Conservation (phyloP, 2,797 vertebrate species). For the Enteromius argenteus region DNA sequence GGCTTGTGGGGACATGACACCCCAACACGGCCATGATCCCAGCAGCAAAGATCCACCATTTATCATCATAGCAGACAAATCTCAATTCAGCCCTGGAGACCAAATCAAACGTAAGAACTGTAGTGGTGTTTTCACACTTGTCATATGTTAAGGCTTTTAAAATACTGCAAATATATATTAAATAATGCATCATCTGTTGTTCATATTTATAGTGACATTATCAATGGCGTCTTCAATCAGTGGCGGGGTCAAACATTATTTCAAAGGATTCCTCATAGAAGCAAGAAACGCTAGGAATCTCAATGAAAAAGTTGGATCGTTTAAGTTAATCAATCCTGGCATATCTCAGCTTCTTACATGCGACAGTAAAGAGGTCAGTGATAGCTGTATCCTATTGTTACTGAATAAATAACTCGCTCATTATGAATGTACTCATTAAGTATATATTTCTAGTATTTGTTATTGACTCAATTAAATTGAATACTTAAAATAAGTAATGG, state of each 20-base stretch:
- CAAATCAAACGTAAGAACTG: conserved; percentile 79
- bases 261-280: conserved; percentile 87
- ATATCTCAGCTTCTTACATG: conserved; percentile 84
- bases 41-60: conserved; percentile 70
- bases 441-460: neutral
- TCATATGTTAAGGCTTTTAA: neutral
- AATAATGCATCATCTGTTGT: neutral
- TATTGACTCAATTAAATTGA: neutral
- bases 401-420: neutral
- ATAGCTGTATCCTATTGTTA: neutral
- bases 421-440: neutral
- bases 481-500: neutral
- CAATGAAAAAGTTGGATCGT: conserved; percentile 77
- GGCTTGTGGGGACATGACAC: conserved; percentile 81
- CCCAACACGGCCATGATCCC: conserved; percentile 73
- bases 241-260: conserved; percentile 55
- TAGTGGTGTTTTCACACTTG: neutral
- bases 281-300: conserved; percentile 75
- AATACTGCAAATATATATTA: neutral
- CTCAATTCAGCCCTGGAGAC: conserved; percentile 77
- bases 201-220: conserved; percentile 76
- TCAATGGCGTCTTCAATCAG: conserved; percentile 62
- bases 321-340: conserved; percentile 69
- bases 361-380: conserved; percentile 74
- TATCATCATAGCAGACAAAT: conserved; percentile 73